A percentile compares a stretch with the other conserved stretches of the same genome.
Conservation (phyloP, 53 echinoderm and acorn worm genomes). For the Henricia sp. region DNA sequence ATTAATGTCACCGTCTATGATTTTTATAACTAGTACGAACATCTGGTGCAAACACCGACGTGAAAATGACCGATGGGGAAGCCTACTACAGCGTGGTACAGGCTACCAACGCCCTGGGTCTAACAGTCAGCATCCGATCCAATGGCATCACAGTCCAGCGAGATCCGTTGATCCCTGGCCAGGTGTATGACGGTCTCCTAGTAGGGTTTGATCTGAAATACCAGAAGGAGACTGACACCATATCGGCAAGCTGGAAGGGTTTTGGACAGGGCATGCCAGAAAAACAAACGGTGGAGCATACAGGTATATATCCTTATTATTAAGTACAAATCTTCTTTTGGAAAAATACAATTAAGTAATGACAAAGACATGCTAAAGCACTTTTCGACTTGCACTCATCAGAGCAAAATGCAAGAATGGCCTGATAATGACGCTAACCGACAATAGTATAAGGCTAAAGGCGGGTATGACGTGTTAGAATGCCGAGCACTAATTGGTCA, state of each 20-base stretch:
- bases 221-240: constrained; percentile 36
- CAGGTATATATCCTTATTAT: background rate
- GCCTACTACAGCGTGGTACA: constrained; percentile 60
- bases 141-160: constrained; percentile 61
- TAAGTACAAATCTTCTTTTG: no score
- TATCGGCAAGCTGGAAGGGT: constrained; percentile 59
- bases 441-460: no score
- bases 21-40: background rate
- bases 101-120: constrained; percentile 55
- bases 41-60: constrained; percentile 1
- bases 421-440: no score
- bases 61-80: constrained; percentile 52
- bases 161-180: constrained; percentile 68
- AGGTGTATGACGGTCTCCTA: constrained; percentile 63
- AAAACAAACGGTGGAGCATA: background rate
- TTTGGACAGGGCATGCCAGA: constrained; percentile 50
- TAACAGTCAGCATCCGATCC: constrained; percentile 28
- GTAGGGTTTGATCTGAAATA: constrained; percentile 61
- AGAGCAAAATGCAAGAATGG: no score
- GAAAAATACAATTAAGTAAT: no score
- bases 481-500: no score
- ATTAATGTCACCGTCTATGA: background rate
- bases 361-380: no score
- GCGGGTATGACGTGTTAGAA: no score
- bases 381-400: no score